Conservation (phyloP, 1,140 invertebrate species). For the Bombus waltoni region DNA sequence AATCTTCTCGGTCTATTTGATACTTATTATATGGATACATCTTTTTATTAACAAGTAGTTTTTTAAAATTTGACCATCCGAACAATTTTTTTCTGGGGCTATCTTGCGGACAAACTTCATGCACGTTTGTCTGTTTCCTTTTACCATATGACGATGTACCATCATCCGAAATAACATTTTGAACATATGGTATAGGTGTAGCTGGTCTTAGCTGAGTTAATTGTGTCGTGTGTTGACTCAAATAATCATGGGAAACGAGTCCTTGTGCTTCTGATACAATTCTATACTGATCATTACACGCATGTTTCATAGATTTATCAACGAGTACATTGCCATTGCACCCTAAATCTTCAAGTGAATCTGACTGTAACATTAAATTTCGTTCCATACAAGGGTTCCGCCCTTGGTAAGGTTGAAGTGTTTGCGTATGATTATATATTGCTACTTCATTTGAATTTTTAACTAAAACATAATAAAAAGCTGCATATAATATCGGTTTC, state of each 20-base stretch:
- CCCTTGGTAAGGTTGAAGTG: slow-evolving; percentile 92
- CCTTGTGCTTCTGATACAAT: slow-evolving; percentile 82
- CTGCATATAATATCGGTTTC: background rate
- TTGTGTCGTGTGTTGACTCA: slow-evolving; percentile 73
- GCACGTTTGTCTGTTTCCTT: slow-evolving; percentile 83
- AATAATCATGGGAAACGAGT: slow-evolving; percentile 82
- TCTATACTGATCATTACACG: slow-evolving; percentile 75
- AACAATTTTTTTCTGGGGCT: slow-evolving; percentile 66
- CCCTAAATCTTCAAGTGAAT: slow-evolving; percentile 84
- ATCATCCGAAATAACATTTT: slow-evolving; percentile 87
- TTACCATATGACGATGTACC: slow-evolving; percentile 66
- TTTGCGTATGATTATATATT: slow-evolving; percentile 73
- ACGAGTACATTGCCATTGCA: slow-evolving; percentile 85
- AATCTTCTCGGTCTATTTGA: slow-evolving; percentile 77
- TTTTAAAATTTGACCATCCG: slow-evolving; percentile 71
- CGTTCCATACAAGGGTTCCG: slow-evolving; percentile 94
- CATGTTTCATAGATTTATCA: slow-evolving; percentile 87
- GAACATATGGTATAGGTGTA: slow-evolving; percentile 88
- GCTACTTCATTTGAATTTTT: slow-evolving; percentile 83
- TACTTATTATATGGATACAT: slow-evolving; percentile 74
- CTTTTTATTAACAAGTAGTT: slow-evolving; percentile 71
- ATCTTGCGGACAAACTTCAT: slow-evolving; percentile 65
- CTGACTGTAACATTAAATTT: slow-evolving; percentile 87
- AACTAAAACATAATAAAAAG: slow-evolving; percentile 60
- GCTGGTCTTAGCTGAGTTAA: slow-evolving; percentile 79